Percentiles rank a stretch among this genome's conserved stretches.
Evolutionary conservation across 2,797 vertebrate species (phyloP).

Genomic region (Valencia hispanica): DNA sequence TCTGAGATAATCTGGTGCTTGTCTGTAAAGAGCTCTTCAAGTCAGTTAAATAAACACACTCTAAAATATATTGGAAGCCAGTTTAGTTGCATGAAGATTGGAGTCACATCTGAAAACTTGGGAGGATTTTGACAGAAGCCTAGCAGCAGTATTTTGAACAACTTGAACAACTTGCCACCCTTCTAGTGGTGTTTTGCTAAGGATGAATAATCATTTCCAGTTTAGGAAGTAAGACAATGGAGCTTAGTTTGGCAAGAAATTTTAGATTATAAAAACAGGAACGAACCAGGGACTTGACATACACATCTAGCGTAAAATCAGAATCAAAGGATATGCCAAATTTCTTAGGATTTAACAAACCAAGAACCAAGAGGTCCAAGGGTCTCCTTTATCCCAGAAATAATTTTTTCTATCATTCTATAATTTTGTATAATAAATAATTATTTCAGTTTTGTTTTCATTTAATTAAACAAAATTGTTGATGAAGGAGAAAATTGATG

Average conservation of each 20-base stretch:
- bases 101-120: background rate
- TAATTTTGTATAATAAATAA: background rate
- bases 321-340: background rate
- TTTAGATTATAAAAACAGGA: background rate
- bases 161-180: background rate
- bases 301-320: background rate
- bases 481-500: too few relatives aligned
- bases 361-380: background rate
- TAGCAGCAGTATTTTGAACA: background rate
- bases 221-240: background rate
- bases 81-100: background rate
- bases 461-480: background rate
- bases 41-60: background rate
- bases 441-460: background rate
- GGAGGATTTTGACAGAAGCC: background rate
- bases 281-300: background rate
- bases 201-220: background rate
- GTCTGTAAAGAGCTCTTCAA: background rate
- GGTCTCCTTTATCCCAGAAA: background rate
- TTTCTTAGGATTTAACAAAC: background rate
- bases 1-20: background rate
- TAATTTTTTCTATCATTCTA: background rate
- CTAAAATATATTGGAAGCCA: background rate
- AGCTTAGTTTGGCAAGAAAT: background rate
- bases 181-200: background rate